A percentile compares a stretch with the other conserved stretches of the same genome.
phyloP scores from a whole-genome alignment of 2,888 invertebrate species.

The Dilophus febrilis region DNA sequence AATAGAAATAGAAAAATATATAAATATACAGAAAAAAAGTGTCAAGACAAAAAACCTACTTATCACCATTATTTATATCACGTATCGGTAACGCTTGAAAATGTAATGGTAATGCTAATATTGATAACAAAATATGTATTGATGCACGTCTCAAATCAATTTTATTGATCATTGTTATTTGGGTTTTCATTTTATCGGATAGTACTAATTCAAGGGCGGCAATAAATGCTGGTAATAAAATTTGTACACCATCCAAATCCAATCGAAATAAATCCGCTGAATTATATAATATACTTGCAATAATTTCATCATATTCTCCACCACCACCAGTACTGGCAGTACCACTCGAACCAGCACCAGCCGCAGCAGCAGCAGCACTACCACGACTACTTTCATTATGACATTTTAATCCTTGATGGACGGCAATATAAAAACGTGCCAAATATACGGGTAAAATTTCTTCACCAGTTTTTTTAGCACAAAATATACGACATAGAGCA shows the following conservation, averaged over 20 bases:
- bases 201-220: conserved; percentile 80
- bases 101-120: conserved; percentile 84
- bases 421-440: conserved; percentile 80
- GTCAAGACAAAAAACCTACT: conserved; percentile 17
- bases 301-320: conserved; percentile 55
- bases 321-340: too few relatives aligned
- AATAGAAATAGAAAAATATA: conserved; percentile 14
- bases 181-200: conserved; percentile 63
- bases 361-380: too few relatives aligned
- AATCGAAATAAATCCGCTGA: conserved; percentile 75
- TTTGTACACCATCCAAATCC: conserved; percentile 83
- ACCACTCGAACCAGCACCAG: too few relatives aligned
- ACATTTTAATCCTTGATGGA: conserved; percentile 70
- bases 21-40: not conserved
- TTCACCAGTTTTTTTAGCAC: conserved; percentile 88
- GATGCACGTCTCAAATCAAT: conserved; percentile 77
- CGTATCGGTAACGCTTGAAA: conserved; percentile 62
- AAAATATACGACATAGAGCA: conserved; percentile 86
- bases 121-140: conserved; percentile 76
- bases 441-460: conserved; percentile 83
- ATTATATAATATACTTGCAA: conserved; percentile 75
- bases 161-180: conserved; percentile 34
- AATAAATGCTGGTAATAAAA: conserved; percentile 78
- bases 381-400: conserved; percentile 28
- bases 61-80: conserved; percentile 42